These are phyloP conservation scores for Leiothrix lutea DNA, from an alignment of 2,113 vertebrate species.

Conservation along the genomic window DNA sequence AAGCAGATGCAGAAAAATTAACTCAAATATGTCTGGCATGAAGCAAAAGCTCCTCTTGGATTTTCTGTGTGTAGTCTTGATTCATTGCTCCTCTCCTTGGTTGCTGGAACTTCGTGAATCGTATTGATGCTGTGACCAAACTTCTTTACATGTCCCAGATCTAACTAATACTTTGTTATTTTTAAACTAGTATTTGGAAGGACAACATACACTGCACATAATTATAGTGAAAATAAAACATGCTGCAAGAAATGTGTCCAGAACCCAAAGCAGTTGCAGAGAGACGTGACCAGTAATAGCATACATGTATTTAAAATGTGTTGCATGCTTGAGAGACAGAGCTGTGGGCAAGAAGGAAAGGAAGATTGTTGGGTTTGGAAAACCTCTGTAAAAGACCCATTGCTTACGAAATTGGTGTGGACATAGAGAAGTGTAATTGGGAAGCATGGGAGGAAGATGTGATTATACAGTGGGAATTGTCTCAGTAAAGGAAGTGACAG, in stretches of 20 bases:
- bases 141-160: constrained; percentile 12
- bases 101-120: constrained; percentile 51
- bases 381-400: neutral
- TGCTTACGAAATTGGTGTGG: neutral
- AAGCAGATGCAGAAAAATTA: neutral
- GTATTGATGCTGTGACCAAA: constrained; percentile 14
- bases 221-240: constrained; percentile 59
- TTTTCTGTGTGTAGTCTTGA: neutral
- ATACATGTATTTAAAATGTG: neutral
- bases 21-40: neutral
- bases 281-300: constrained; percentile 48
- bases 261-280: constrained; percentile 39
- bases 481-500: neutral
- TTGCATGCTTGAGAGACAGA: neutral
- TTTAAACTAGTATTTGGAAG: constrained; percentile 66
- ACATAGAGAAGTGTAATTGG: neutral
- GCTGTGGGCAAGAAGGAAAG: constrained; percentile 14
- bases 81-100: neutral
- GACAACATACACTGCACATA: constrained; percentile 57
- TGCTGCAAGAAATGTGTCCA: constrained; percentile 36
- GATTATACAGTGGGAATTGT: neutral
- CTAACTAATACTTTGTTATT: constrained; percentile 64
- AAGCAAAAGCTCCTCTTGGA: neutral
- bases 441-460: neutral
- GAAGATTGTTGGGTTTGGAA: constrained; percentile 6